Conservation (phyloP, 1,140 invertebrate species). For the Atta texana region DNA sequence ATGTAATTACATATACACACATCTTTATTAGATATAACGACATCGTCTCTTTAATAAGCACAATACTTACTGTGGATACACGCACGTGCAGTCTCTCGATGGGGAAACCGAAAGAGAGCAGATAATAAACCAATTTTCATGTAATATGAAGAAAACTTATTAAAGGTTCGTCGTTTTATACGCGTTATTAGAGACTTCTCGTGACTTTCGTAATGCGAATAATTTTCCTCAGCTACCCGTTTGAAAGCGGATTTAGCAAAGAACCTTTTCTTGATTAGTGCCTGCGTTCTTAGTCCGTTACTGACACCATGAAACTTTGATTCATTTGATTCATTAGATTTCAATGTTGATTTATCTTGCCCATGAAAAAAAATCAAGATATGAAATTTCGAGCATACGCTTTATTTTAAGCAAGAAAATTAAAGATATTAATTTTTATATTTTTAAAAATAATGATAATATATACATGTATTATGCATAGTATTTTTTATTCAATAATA, state of each 20-base stretch:
- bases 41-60: slow-evolving; percentile 25
- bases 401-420: not conserved
- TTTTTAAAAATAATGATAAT: not conserved
- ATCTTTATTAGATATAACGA: slow-evolving; percentile 2
- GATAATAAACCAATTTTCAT: slow-evolving; percentile 75
- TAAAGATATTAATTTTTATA: not conserved
- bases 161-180: slow-evolving; percentile 51
- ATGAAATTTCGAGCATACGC: not conserved
- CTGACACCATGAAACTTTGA: slow-evolving; percentile 16
- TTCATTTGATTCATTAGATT: not conserved
- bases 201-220: slow-evolving; percentile 72
- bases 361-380: not conserved
- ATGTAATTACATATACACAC: not conserved
- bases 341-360: not conserved
- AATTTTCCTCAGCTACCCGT: slow-evolving; percentile 41
- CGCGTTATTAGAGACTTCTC: slow-evolving; percentile 55
- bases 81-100: slow-evolving; percentile 32
- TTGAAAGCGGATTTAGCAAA: slow-evolving; percentile 46
- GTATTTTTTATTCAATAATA: not conserved
- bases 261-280: slow-evolving; percentile 24
- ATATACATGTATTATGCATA: not conserved
- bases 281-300: slow-evolving; percentile 5
- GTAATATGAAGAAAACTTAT: slow-evolving; percentile 59
- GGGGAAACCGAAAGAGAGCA: slow-evolving; percentile 63
- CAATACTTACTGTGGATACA: slow-evolving; percentile 2